phyloP scores from a whole-genome alignment of 2,797 vertebrate species.

The Pipistrellus nathusii region DNA sequence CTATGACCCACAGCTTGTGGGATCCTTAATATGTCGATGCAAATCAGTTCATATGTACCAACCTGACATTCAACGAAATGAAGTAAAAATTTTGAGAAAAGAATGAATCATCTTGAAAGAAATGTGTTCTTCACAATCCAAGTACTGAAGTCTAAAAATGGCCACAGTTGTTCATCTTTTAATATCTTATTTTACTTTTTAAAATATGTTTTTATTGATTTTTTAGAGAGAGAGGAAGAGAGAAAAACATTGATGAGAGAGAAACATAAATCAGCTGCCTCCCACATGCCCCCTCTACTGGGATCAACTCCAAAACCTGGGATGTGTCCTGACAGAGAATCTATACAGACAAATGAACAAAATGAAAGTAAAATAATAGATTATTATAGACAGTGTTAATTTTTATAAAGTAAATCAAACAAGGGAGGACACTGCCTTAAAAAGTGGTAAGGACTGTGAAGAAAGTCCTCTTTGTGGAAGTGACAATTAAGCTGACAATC shows the following conservation, averaged over 20 bases:
- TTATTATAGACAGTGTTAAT: background rate
- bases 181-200: background rate
- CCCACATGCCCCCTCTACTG: no score
- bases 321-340: background rate
- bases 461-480: background rate
- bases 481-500: background rate
- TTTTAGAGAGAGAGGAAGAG: background rate
- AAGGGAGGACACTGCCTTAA: no score
- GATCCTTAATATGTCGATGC: background rate
- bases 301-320: background rate
- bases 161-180: background rate
- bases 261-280: background rate
- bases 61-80: background rate
- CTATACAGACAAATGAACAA: background rate
- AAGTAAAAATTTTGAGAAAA: background rate
- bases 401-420: background rate
- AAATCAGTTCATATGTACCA: background rate
- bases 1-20: background rate
- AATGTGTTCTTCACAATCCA: background rate
- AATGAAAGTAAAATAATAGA: background rate
- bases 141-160: background rate
- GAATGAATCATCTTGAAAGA: background rate
- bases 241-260: background rate
- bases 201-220: background rate
- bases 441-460: background rate